Percentiles rank a stretch among this genome's conserved stretches.
Evolutionary conservation across 2,113 vertebrate genomes (phyloP).

Genomic region (Carassius gibelio): DNA sequence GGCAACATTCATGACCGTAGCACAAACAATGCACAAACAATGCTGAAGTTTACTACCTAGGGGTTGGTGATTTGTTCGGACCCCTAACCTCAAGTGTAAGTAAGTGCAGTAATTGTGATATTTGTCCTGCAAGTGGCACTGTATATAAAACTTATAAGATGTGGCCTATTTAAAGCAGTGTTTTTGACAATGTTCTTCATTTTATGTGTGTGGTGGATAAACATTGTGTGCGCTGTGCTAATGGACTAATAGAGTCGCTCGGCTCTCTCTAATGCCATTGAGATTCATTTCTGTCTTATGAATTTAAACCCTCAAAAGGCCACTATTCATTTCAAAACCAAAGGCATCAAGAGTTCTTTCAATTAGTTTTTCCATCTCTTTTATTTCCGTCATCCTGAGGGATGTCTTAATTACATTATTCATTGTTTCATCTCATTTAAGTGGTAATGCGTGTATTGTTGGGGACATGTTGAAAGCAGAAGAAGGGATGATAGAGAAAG

Average conservation of each 20-base stretch:
- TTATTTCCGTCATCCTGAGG: constrained; percentile 33
- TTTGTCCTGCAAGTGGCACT: background rate
- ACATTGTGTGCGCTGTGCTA: background rate
- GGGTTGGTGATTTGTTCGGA: background rate
- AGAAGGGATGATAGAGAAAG: constrained; percentile 32
- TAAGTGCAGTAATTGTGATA: background rate
- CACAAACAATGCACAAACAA: too few species aligned
- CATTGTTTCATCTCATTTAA: constrained; percentile 53
- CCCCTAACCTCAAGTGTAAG: background rate
- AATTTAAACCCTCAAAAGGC: constrained; percentile 43
- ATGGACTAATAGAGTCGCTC: constrained; percentile 14
- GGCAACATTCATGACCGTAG: too few species aligned
- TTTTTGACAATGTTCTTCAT: constrained; percentile 7
- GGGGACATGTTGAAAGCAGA: constrained; percentile 1
- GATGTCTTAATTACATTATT: constrained; percentile 51
- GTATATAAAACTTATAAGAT: background rate
- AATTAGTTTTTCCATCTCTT: constrained; percentile 25
- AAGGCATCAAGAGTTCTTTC: constrained; percentile 46
- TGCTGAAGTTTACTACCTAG: background rate
- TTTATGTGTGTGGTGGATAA: constrained; percentile 11
- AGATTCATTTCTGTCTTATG: constrained; percentile 23
- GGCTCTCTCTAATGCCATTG: background rate
- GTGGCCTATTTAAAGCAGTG: background rate
- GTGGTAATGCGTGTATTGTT: constrained; percentile 45
- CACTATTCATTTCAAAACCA: constrained; percentile 49